Evolutionary conservation across 1,140 invertebrate species (phyloP), one percentile per base, ranked within the genome.

Genomic region (Grapholita molesta): DNA sequence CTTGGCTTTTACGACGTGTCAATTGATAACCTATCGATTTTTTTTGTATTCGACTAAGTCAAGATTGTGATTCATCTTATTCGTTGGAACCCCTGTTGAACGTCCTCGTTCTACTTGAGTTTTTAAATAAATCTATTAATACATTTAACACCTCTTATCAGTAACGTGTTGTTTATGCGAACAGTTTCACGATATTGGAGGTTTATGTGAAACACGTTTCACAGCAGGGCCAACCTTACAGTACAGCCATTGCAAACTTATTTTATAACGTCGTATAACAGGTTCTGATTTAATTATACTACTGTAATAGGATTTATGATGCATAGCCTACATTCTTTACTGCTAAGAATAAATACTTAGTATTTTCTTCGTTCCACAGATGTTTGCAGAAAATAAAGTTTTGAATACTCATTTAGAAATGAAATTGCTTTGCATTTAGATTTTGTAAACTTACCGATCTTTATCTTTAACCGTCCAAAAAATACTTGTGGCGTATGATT

Each of bases 81-180:
- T 30, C n/a, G 7, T 57, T 61, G 25, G 32, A 30, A 28, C 55
- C 55, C 24, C n/a, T 32, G 3, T n/a, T 61, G 6, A n/a, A 61
- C 25, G 55, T 15, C 55, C 24, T 61, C 55, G 55, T n/a, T 25
- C 55, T 61, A 61, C 55, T 61, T 61, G 15, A 7, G n/a, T 61
- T 5, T 28, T 32, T 25, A 25, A 9, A 28, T 25, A 61, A 30
- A 61, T 25, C 55, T 61, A 61, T 25, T 30, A 61, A 61, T 61
- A 25, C 28, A n/a, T 61, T 61, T 61, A 61, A 15, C 55, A 30
- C 55, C 25, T 61, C 55, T 61, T 61, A 61, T 61, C 55, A 61
- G 55, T 61, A 61, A 30, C 24, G 55, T 61, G 25, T 61, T 61
- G 55, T 61, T 61, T 61, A 28, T 21, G 55, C 55, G 55, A 61